Base-by-base conservation (phyloP, 1,140 invertebrate species). In the Rhizoglyphus robini region DNA sequence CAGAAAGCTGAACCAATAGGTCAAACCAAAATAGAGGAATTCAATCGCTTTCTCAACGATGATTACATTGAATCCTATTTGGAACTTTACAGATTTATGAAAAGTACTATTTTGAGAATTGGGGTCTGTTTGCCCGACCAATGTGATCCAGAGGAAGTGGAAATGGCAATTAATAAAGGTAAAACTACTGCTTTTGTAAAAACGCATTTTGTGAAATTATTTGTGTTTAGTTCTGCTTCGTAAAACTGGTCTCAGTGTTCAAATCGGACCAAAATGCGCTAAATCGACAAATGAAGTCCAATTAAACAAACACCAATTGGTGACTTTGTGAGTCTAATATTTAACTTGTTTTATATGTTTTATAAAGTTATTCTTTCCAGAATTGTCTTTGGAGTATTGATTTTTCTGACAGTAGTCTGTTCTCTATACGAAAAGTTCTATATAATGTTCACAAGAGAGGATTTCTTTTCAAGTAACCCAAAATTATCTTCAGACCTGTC, bases 121-220 rank as follows among this genome's bases (percentile, higher is more conserved):
- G 70, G 68, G 3, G 59, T 70, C 25, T 70, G 70, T 34, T 63
- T 69, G 27, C 70, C 70, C 0, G 67, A 69, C 4, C 68, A 65
- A 20, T 70, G 70, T 47, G 59, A 60, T 20, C 65, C 51, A 8
- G 32, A 63, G 15, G 68, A 69, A 48, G 48, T 70, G 8, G 63
- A 67, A 27, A 41, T 47, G 15, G 34, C 59, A 27, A 29, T 65
- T 3, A 68, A 69, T 25, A 51, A 34, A 54, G 15, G 68, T 69
- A 64, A 25, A 25, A 15, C 18, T 58, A n/a, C n/a, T n/a, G n/a
- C n/a, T n/a, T n/a, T n/a, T n/a, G n/a, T 25, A 63, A 23, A 2
- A 11, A 47, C 5, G 1, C n/a, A 4, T 47, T n/a, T n/a, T 23
- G 20, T 47, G 30, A 47, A 51, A 27, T 64, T 3, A n/a, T n/a